Conservation (phyloP, 2,113 vertebrate genomes). For the Thinocorus orbignyianus region DNA sequence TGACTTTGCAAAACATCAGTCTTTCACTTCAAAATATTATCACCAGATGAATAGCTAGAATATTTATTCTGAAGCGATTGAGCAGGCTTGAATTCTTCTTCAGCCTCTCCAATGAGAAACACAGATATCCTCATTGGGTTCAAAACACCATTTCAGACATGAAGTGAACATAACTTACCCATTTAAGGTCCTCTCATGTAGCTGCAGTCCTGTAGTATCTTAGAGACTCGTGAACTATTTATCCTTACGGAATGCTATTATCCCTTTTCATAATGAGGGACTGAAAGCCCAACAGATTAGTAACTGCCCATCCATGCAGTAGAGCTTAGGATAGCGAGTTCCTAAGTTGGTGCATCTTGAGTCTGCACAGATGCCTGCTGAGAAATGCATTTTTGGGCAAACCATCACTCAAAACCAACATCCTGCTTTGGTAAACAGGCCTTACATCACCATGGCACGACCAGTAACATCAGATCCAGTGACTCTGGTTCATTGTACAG, state of each 20-base stretch:
- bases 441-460: background rate
- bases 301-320: background rate
- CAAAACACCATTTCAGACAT: background rate
- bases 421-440: background rate
- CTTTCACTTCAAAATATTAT: background rate
- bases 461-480: rapidly evolving
- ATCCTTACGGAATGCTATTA: background rate
- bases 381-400: background rate
- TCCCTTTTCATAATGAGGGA: background rate
- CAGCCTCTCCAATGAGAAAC: background rate
- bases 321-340: background rate
- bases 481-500: background rate
- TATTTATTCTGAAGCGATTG: background rate
- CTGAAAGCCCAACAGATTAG: background rate
- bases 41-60: background rate
- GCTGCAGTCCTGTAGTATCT: background rate
- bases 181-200: background rate
- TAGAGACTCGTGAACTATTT: background rate
- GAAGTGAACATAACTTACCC: background rate
- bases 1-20: background rate
- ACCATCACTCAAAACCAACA: rapidly evolving
- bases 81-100: background rate
- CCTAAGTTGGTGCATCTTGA: background rate
- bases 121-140: background rate
- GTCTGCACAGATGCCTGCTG: background rate